Evolutionary conservation across 2,113 vertebrate species (phyloP).

Genomic region (Chlamydotis undulata): DNA sequence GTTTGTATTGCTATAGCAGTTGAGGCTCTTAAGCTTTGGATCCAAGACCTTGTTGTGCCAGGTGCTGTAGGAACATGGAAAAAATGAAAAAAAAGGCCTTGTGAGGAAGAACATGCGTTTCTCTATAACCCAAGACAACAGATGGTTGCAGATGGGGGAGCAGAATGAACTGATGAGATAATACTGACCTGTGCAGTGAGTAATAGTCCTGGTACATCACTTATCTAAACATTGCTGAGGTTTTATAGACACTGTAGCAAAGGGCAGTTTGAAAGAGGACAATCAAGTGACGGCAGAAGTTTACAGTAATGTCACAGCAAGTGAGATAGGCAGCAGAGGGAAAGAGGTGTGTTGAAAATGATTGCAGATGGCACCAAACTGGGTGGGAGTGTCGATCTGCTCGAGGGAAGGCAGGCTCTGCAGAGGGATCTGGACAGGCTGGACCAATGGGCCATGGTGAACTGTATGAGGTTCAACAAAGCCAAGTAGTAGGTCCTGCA

Average conservation of each 20-base stretch:
- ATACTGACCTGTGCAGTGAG: slow-evolving; percentile 20
- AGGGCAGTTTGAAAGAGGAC: not conserved
- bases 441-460: no score
- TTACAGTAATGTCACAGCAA: not conserved
- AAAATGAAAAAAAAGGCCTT: not conserved
- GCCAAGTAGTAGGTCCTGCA: no score
- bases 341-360: not conserved
- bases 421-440: no score
- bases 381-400: no score
- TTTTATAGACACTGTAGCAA: not conserved
- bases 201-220: not conserved
- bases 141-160: slow-evolving; percentile 31
- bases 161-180: slow-evolving; percentile 8
- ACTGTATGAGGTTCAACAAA: no score
- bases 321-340: not conserved
- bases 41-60: slow-evolving; percentile 33
- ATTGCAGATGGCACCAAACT: no score
- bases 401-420: no score
- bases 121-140: not conserved
- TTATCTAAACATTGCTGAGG: not conserved
- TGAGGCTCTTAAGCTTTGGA: not conserved
- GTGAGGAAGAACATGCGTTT: not conserved
- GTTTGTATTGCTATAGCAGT: slow-evolving; percentile 58
- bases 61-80: slow-evolving; percentile 14
- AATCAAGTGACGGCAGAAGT: not conserved